Evolutionary conservation across 2,888 invertebrate genomes (phyloP), one percentile per base, ranked within the genome.

Genomic region (Terebella lapidaria): DNA sequence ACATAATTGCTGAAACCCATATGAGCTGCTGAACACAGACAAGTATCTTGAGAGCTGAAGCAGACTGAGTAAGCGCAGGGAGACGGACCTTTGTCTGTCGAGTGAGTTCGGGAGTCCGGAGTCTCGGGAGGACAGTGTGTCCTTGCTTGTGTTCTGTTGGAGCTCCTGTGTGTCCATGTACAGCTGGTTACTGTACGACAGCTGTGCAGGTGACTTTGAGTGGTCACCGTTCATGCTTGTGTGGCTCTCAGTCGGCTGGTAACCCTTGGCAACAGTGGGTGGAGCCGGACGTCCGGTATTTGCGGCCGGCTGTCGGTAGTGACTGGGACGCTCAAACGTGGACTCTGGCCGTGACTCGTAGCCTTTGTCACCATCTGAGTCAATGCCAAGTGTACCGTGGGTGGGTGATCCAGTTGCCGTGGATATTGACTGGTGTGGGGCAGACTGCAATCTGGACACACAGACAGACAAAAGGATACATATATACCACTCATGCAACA

Each of bases 111-210:
- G 66, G 58, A 69, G 70, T 20, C 67, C 70, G 24, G 67, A 66
- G 29, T 71, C 71, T 45, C 62, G 53, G 20, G 64, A 58, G 22
- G 55, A 59, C 47, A 61, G 57, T 29, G 62, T 42, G 56, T 29
- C 52, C 20, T 18, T n/a, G 20, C 55, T 60, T 27, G 27, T 28
- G 53, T 25, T 27, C 3, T 25, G 5, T 22, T 29, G 4, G 3
- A 57, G 24, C 10, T 75, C 74, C 18, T 65, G 60, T 52, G 72
- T 72, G 56, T 76, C 76, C 74, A 76, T 75, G 62, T 77, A 76
- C 51, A 72, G 72, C 59, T 73, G 72, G 67, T 77, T 76, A 56
- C 67, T 67, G 62, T 72, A 75, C 3, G 58, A 58, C 27, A 25
- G 26, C 30, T 27, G 27, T 35, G 53, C 26, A 2, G 58, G 52